Percentiles rank a stretch among this genome's conserved stretches.
Conservation (phyloP, 1,140 invertebrate species). For the Drosophila tristis region DNA sequence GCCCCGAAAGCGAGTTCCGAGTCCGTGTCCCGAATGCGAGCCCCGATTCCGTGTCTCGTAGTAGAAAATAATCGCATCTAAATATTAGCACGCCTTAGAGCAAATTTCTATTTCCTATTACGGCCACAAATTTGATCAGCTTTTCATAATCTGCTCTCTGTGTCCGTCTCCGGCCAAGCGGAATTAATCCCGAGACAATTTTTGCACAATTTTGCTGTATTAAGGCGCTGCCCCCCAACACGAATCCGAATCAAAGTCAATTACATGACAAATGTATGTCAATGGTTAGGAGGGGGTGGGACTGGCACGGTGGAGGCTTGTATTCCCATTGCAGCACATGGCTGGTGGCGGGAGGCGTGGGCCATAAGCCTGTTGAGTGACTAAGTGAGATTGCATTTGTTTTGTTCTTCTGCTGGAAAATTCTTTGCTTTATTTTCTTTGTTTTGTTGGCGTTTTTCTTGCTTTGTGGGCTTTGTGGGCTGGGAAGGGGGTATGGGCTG, state of each 20-base stretch:
- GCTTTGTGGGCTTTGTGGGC: neutral
- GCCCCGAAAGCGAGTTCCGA: too few species aligned
- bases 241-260: conserved; percentile 46
- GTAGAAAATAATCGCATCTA: too few species aligned
- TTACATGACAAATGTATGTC: conserved; percentile 45
- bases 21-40: too few species aligned
- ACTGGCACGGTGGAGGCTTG: neutral
- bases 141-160: too few species aligned
- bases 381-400: conserved; percentile 59
- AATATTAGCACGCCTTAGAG: too few species aligned
- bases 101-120: too few species aligned
- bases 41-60: too few species aligned
- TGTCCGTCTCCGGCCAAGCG: too few species aligned
- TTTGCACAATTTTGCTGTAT: conserved; percentile 27
- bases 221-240: neutral
- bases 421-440: conserved; percentile 32
- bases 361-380: conserved; percentile 47
- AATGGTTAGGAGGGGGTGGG: neutral
- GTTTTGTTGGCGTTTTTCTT: conserved; percentile 41
- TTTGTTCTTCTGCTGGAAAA: conserved; percentile 31
- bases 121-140: too few species aligned
- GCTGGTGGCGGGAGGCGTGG: conserved; percentile 2
- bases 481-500: too few species aligned
- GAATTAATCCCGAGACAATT: conserved; percentile 15
- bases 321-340: conserved; percentile 36